Conservation (phyloP, 2,113 vertebrate species). For the Rhineura floridana region DNA sequence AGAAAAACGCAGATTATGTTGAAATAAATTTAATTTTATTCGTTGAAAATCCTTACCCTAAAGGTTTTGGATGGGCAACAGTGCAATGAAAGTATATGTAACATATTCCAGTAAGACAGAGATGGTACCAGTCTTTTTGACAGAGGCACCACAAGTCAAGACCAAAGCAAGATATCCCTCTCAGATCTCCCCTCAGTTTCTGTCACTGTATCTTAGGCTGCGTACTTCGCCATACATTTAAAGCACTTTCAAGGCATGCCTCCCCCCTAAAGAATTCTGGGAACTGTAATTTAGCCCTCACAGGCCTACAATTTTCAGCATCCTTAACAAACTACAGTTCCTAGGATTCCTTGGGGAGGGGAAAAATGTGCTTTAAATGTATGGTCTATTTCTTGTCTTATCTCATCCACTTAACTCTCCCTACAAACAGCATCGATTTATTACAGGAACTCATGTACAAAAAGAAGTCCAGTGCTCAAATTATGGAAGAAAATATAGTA, state of each 20-base stretch:
- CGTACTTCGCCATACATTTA: too few species aligned
- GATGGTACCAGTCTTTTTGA: background rate
- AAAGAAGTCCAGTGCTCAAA: background rate
- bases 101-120: background rate
- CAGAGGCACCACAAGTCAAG: background rate
- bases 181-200: background rate
- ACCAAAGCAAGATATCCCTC: background rate
- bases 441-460: background rate
- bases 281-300: too few species aligned
- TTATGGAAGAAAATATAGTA: background rate
- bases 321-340: too few species aligned
- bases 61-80: conserved; percentile 8
- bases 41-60: background rate
- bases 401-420: background rate
- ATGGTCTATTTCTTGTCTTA: background rate
- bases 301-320: too few species aligned
- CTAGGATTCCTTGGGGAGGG: too few species aligned
- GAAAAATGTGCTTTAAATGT: too few species aligned
- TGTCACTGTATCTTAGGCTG: too few species aligned
- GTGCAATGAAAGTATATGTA: background rate
- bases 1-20: background rate
- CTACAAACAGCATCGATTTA: background rate
- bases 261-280: too few species aligned
- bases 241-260: too few species aligned
- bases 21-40: background rate